Base-by-base conservation (phyloP, 2,797 vertebrate species). In the Australoheros facetus region DNA sequence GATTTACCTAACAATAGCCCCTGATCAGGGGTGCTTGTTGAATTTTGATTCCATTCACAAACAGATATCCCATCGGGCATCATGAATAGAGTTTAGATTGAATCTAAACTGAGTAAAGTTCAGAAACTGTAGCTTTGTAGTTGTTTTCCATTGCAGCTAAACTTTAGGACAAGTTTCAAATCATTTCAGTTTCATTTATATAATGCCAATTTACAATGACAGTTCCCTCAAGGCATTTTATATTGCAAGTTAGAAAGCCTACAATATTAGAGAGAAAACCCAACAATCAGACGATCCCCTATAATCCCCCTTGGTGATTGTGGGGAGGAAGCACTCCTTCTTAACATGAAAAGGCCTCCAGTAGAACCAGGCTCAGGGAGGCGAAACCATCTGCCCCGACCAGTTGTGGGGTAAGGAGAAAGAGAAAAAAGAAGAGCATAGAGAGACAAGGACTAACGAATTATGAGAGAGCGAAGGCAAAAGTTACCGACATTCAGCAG, bases 11-110 rank as follows among this genome's bases (percentile, higher is more conserved):
- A 32, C 26, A 51, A 2, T 28, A 11, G 56, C 3, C 3, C 0
- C 5, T 64, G 30, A 28, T 66, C 3, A 16, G 11, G 54, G n/a
- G 9, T 55, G 39, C 10, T 12, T n/a, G 64, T 30, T 69, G 7
- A 28, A 37, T 75, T 71, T 78, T 23, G 32, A 53, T 59, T 78
- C n/a, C 32, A 64, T 8, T 57, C 23, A 57, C n/a, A 62, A 57
- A 53, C 13, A 26, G 3, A 28, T 14, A 56, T n/a, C 4, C 19
- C 7, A 28, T 42, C 16, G 12, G 42, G 10, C 64, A 30, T 30
- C 64, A 51, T 13, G 17, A 17, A 48, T 30, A 7, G 10, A 51
- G 10, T 17, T 48, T 19, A 19, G 23, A 42, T 62, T 42, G 37
- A 16, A 62, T 62, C 59, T 39, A 62, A 64, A 6, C 13, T 2